These are phyloP conservation scores for Sebastolobus alascanus DNA, from an alignment of 2,797 vertebrate species.

Conservation along the genomic window DNA sequence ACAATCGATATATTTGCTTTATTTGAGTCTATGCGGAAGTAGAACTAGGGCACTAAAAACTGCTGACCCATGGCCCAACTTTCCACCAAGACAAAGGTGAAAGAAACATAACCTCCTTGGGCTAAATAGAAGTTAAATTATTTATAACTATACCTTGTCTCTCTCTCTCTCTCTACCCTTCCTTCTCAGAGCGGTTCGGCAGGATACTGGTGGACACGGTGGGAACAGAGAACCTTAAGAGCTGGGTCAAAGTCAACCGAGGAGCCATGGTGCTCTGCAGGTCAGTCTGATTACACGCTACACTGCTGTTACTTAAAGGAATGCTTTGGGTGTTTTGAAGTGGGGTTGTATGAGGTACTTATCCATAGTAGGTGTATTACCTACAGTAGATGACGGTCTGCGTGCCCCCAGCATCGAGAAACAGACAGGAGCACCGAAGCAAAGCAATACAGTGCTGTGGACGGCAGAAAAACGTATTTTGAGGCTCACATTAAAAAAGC, in stretches of 20 bases:
- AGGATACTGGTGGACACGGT: slow-evolving; percentile 91
- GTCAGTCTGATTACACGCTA: slow-evolving; percentile 72
- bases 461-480: too few relatives aligned
- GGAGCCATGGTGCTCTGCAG: slow-evolving; percentile 95
- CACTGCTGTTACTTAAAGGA: not conserved
- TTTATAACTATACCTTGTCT: not conserved
- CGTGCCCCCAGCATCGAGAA: too few relatives aligned
- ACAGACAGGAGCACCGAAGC: too few relatives aligned
- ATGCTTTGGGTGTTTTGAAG: too few relatives aligned
- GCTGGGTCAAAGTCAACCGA: slow-evolving; percentile 92
- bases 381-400: too few relatives aligned
- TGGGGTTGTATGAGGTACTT: too few relatives aligned
- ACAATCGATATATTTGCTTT: too few relatives aligned
- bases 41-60: not conserved
- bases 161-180: not conserved
- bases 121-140: not conserved
- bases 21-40: too few relatives aligned
- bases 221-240: slow-evolving; percentile 88
- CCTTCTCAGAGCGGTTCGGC: slow-evolving; percentile 88
- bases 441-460: too few relatives aligned
- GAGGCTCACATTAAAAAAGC: too few relatives aligned
- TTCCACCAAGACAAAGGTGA: not conserved
- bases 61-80: not conserved
- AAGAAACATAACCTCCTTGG: not conserved
- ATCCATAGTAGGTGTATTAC: fast-evolving